Conservation (phyloP, 1,140 invertebrate species). For the Drosophila ananassae region DNA sequence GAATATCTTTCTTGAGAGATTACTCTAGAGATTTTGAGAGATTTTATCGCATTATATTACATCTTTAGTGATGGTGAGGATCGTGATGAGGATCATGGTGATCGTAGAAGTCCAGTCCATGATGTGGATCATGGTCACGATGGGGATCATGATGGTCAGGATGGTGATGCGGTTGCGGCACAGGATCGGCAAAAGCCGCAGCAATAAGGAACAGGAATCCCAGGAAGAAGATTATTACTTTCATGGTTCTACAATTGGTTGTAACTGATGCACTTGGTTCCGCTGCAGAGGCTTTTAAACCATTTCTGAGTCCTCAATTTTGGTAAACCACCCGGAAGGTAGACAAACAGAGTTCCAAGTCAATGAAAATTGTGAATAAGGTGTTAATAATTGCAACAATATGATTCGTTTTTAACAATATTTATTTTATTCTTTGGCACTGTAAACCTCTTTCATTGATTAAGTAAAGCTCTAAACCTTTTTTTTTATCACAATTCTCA, state of each 20-base stretch:
- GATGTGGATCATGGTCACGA: not conserved
- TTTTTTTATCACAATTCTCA: conserved; percentile 64
- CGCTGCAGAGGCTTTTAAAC: conserved; percentile 5
- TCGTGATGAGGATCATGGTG: not conserved
- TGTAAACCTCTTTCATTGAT: conserved; percentile 30
- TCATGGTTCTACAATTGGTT: conserved; percentile 1
- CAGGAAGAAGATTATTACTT: not conserved
- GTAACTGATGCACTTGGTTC: conserved; percentile 6
- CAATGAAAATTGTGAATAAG: conserved; percentile 7
- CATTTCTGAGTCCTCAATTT: not conserved
- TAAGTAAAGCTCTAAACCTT: conserved; percentile 71
- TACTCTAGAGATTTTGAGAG: no score
- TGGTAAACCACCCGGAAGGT: not conserved
- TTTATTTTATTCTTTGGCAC: conserved; percentile 22
- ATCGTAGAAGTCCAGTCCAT: not conserved
- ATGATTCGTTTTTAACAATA: conserved; percentile 2
- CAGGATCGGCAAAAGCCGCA: not conserved
- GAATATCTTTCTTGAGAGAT: no score
- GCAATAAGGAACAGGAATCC: conserved; percentile 6
- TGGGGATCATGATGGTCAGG: not conserved
- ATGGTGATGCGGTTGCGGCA: conserved; percentile 2
- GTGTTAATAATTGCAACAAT: conserved; percentile 5
- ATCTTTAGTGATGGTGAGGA: conserved; percentile 1
- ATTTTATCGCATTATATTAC: not conserved
- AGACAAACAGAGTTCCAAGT: conserved; percentile 10